Evolutionary conservation across 1,140 invertebrate genomes (phyloP).

Genomic region (Mylabris phalerata): DNA sequence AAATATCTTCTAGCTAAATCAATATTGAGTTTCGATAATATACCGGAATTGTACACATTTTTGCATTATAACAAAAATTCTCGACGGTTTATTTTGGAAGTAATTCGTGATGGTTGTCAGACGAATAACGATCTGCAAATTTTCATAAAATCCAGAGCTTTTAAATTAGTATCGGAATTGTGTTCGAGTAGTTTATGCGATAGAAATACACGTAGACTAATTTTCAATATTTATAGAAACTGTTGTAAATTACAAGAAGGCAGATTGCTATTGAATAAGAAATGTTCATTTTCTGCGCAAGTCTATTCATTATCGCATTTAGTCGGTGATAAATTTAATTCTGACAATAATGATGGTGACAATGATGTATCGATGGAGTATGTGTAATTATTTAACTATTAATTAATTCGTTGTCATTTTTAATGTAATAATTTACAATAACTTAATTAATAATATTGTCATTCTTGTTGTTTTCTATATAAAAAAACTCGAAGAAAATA

Average conservation of each 20-base stretch:
- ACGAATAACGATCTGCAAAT: conserved; percentile 47
- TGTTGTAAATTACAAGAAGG: conserved; percentile 36
- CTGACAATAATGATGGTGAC: not conserved
- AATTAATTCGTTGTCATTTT: no score
- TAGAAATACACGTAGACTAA: conserved; percentile 50
- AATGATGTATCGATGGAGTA: not conserved
- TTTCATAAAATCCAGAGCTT: conserved; percentile 44
- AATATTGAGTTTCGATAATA: conserved; percentile 56
- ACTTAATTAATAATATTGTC: no score
- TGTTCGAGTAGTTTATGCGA: conserved; percentile 45
- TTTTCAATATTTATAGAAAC: conserved; percentile 54
- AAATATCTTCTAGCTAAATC: conserved; percentile 65
- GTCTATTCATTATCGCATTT: no score
- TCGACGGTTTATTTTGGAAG: conserved; percentile 60
- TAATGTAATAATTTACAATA: no score
- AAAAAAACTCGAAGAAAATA: no score
- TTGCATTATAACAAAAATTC: conserved; percentile 63
- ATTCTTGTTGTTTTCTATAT: no score
- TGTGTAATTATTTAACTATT: no score
- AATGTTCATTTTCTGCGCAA: no score
- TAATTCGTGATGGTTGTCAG: conserved; percentile 57
- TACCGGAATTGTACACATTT: conserved; percentile 71
- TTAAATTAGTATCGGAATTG: conserved; percentile 52
- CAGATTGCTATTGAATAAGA: no score
- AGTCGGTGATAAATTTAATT: no score